phyloP scores from a whole-genome alignment of 2,797 vertebrate species.

The Nothura maculosa region DNA sequence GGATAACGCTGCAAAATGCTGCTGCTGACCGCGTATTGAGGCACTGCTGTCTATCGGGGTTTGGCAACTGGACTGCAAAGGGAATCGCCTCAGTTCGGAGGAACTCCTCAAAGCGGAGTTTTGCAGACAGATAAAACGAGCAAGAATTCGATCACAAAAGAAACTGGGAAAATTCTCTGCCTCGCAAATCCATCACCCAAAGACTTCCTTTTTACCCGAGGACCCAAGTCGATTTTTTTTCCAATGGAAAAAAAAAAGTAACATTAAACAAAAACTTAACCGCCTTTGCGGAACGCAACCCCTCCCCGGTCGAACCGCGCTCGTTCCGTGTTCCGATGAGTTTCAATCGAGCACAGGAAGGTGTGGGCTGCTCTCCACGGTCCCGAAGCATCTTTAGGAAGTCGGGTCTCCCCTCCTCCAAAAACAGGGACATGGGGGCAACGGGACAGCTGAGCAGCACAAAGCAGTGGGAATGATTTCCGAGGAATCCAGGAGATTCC shows the following conservation, averaged over 20 bases:
- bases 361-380: not conserved
- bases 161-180: not conserved
- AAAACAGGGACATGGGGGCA: not conserved
- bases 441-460: not conserved
- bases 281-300: not conserved
- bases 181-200: not conserved
- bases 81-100: not conserved
- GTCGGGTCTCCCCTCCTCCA: not conserved
- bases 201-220: not conserved
- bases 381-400: not conserved
- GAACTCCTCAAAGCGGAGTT: not conserved
- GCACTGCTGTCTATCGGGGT: fast-evolving
- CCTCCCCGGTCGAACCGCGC: fast-evolving
- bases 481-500: not conserved
- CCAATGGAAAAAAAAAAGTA: not conserved
- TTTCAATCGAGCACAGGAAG: not conserved
- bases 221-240: not conserved
- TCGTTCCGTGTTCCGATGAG: not conserved
- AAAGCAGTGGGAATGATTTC: not conserved
- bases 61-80: not conserved
- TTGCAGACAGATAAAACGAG: not conserved
- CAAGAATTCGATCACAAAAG: fast-evolving
- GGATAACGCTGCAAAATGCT: not conserved
- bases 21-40: not conserved
- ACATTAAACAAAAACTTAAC: no score